Evolutionary conservation across 1,140 invertebrate species (phyloP), one percentile per base, ranked within the genome.

Genomic region (Halesus radiatus): DNA sequence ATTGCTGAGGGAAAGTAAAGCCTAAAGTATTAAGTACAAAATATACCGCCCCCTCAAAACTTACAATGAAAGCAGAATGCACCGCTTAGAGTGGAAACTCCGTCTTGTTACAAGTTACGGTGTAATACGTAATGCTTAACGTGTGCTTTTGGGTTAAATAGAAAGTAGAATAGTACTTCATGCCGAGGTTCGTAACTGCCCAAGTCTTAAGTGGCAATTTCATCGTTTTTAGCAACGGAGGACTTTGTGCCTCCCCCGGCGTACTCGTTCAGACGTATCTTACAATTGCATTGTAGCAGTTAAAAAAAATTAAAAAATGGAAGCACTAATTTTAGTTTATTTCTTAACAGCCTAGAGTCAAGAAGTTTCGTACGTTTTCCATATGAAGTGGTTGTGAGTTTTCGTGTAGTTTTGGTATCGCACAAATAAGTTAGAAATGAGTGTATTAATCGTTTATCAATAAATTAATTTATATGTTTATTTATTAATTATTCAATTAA

Each of bases 121-220:
- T 73, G 70, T 73, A 73, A 73, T 73, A 73, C 70, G 45, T 73
- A 54, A 73, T 54, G 45, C 45, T 22, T 53, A 54, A 54, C 64
- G 20, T 23, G 72, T 32, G 32, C 72, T 75, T 75, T 45, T 50
- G 68, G 32, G 32, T 72, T 58, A 58, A 75, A 58, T 56, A 75
- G 72, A 56, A 75, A 56, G 54, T 75, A 58, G 72, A 45, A 37
- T 58, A 75, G 22, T 75, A 26, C 23, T 45, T 32, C 54, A 50
- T 77, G 62, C 50, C 62, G 62, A 45, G 60, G 58, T 66, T 66
- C 22, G 29, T 73, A 64, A 78, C 80, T 81, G 76, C 37, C 80
- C 80, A 78, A 81, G 68, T 77, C 80, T 78, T 81, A 78, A 81
- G 80, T 81, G 80, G 76, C 80, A 75, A 81, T 81, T 81, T 74